Base-by-base conservation (phyloP, 2,888 invertebrate genomes). In the Yponomeuta plumbellus region DNA sequence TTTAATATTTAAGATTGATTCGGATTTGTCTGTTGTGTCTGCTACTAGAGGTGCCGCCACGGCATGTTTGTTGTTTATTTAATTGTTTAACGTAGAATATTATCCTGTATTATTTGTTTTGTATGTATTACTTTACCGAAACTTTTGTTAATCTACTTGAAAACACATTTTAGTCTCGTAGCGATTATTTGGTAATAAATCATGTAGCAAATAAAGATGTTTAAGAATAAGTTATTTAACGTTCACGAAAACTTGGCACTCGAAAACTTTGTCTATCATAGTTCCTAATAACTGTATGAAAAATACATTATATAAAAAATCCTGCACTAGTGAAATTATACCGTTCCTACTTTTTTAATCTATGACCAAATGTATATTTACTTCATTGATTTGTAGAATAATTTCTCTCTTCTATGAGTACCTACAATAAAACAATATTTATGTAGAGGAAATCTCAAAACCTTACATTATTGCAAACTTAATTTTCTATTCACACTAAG, bases 1-100 rank as follows among this genome's bases (percentile, higher is more conserved):
- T 90, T 88, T 90, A 90, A 89, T 89, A 88, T 90, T 89, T 91
- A 91, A 91, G 89, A 89, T 88, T 90, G 75, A 89, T 89, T 90
- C 90, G 91, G 88, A 87, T 84, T 84, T 86, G 88, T 89, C 90
- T 90, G 90, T 90, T 89, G 89, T 88, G 80, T 84, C 84, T 80
- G 88, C 88, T 85, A 80, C 85, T 80, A 81, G 83, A 84, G 83
- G 80, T 82, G 88, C 85, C 86, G 87, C 84, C 84, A 84, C 88
- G 88, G 84, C 82, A 83, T 83, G 88, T 91, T 89, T 83, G 88
- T 91, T 89, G 82, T 85, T 85, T 84, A 78, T 88, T 89, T 80
- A 75, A 79, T 89, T 85, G 75, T 82, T 80, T 79, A 75, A 72
- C 72, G 73, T 77, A 75, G 71, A 63, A 69, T 76, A 75, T 70